Evolutionary conservation across 1,140 invertebrate species (phyloP).

Genomic region (Platorchestia sp.): DNA sequence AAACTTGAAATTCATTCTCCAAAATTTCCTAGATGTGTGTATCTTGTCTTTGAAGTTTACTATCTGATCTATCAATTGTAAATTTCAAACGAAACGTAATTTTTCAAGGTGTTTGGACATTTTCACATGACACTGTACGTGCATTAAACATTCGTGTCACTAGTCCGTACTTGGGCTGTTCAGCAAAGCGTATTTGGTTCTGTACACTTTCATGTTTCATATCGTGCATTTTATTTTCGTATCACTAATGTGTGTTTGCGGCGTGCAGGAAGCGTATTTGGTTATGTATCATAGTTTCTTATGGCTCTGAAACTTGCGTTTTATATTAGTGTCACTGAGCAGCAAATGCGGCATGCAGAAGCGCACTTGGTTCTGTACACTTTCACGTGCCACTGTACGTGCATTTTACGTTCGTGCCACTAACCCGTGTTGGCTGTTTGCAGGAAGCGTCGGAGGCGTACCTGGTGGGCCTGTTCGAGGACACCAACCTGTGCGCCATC

Average conservation of each 20-base stretch:
- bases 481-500: conserved; percentile 94
- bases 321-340: background rate
- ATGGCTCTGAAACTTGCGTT: background rate
- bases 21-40: no score
- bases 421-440: no score
- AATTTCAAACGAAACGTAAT: no score
- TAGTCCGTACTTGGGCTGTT: background rate
- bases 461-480: conserved; percentile 89
- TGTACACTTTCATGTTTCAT: background rate
- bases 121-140: background rate
- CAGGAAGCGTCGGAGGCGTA: conserved; percentile 94
- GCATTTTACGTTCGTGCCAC: background rate
- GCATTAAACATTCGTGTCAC: background rate
- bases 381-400: background rate
- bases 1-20: no score
- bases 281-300: background rate
- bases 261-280: conserved; percentile 83
- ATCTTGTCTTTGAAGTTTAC: no score
- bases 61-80: no score
- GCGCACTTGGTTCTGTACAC: background rate
- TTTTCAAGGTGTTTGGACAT: no score
- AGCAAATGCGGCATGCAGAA: background rate
- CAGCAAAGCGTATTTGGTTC: background rate
- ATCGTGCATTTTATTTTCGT: background rate
- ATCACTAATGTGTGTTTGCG: no score